phyloP scores from a whole-genome alignment of 2,888 invertebrate genomes.

The Sycophila texana region DNA sequence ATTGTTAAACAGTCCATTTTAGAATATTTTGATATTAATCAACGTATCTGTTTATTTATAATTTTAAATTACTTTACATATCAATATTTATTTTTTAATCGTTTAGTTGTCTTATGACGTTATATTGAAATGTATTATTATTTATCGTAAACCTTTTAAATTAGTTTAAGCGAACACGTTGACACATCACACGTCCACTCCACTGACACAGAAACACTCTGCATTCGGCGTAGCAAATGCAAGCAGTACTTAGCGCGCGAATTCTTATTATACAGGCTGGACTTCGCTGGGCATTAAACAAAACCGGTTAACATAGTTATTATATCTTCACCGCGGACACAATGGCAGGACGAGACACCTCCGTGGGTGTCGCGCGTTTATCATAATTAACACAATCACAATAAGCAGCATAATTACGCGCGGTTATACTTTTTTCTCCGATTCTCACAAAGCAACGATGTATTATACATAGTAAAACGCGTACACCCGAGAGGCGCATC shows the following conservation, averaged over 20 bases:
- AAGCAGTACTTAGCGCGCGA: constrained; percentile 37
- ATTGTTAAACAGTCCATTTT: too few species aligned
- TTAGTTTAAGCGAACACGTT: neutral
- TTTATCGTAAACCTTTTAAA: too few species aligned
- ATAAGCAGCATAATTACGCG: constrained; percentile 16
- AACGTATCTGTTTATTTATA: too few species aligned
- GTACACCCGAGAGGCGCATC: constrained; percentile 44
- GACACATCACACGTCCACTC: constrained; percentile 2
- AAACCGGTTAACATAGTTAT: constrained; percentile 71
- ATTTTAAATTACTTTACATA: too few species aligned
- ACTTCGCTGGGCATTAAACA: constrained; percentile 75
- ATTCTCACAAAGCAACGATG: constrained; percentile 10
- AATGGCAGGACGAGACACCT: constrained; percentile 57
- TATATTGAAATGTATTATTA: too few species aligned
- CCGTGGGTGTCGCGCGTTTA: constrained; percentile 50
- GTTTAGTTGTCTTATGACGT: too few species aligned
- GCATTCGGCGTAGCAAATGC: constrained; percentile 17
- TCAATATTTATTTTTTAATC: too few species aligned
- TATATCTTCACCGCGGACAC: constrained; percentile 62
- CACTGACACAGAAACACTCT: constrained; percentile 22
- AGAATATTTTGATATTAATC: too few species aligned
- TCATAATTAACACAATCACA: constrained; percentile 49
- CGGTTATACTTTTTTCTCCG: constrained; percentile 11
- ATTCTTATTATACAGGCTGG: constrained; percentile 66
- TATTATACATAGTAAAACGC: constrained; percentile 5